Evolutionary conservation across 2,797 vertebrate species (phyloP), one percentile per base, ranked within the genome.

Genomic region (Myioborus melanocephalus): DNA sequence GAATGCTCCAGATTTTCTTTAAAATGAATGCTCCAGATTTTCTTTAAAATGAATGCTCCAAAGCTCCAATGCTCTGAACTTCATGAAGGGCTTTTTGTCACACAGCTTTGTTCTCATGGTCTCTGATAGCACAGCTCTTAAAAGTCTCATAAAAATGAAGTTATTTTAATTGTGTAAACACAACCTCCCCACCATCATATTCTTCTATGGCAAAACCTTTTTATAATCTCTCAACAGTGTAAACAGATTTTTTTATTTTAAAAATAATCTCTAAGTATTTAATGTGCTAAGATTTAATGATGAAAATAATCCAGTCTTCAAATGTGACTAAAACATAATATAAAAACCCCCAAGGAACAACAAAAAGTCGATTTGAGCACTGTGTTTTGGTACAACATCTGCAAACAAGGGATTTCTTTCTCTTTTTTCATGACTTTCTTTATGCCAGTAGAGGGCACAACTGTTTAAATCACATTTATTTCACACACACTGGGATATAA

Each of bases 401-500:
- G 68, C 44, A 64, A 61, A n/a, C 3, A n/a, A 70, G 14, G 32
- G 9, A 43, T 69, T 57, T 50, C 37, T 77, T 59, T 56, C 66
- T 34, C 32, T 65, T 49, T 75, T 92, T 81, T 83, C 73, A 32
- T 75, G 84, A 63, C 94, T 96, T 69, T 82, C 65, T 92, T 95
- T 88, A 49, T 27, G 82, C 98, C 98, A 98, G 97, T 91, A 98
- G 97, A 98, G 97, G 98, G 97, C 97, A 97, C 93, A 97, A 94
- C 94, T 78, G 92, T 87, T 96, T 97, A 96, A 98, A 97, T 57
- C 95, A 96, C 95, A 80, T 96, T 91, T 61, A 32, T 86, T 94
- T 72, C 50, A 30, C 60, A 81, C 76, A 57, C 60, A 26, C 50
- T 3, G 3, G 55, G 70, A 50, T 61, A 75, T 75, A 95, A 89